Evolutionary conservation across 2,113 vertebrate genomes (phyloP), one percentile per base, ranked within the genome.

Genomic region (Pteruthius melanotis): DNA sequence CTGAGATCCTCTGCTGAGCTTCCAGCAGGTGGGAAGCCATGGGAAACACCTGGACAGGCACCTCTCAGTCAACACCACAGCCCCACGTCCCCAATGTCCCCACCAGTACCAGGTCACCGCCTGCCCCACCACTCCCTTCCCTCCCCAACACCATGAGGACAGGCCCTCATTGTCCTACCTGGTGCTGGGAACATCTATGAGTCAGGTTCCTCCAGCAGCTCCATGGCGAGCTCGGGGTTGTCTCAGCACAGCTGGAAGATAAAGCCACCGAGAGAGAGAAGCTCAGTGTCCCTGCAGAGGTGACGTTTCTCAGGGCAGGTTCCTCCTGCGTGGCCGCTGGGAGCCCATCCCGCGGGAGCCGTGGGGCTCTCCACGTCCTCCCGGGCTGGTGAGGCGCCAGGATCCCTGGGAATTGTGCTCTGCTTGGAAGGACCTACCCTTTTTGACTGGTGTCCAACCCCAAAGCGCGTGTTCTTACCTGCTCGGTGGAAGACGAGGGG

Each of bases 401-500:
- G 92, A 94, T 97, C 94, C 95, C 70, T 94, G 93, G 83, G 97
- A 98, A 98, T 91, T 24, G 93, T 57, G 75, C 96, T 95, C 69
- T 27, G 39, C 94, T 90, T 71, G 88, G 78, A 92, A 80, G 72
- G 94, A 96, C 97, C 96, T 94, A 89, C 93, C 93, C 94, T 96
- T 95, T 95, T 81, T 97, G 97, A 96, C 44, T 20, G 91, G 83
- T 54, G 79, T 95, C 96, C 97, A 97, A 97, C 72, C 91, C 94
- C 87, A 72, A 35, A 61, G 40, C 35, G 17, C 98, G 9, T 96
- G 98, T 97, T 87, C 77, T 56, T 96, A 97, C 97, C 97, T 97
- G 98, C 97, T 81, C 45, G 0, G n/a, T 60, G 78, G 78, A 93
- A 87, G 92, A 77, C 0, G n/a, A 11, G 28, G 6, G 52, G 59